phyloP scores from a whole-genome alignment of 1,140 invertebrate species.

The Neoseiulus cucumeris region DNA sequence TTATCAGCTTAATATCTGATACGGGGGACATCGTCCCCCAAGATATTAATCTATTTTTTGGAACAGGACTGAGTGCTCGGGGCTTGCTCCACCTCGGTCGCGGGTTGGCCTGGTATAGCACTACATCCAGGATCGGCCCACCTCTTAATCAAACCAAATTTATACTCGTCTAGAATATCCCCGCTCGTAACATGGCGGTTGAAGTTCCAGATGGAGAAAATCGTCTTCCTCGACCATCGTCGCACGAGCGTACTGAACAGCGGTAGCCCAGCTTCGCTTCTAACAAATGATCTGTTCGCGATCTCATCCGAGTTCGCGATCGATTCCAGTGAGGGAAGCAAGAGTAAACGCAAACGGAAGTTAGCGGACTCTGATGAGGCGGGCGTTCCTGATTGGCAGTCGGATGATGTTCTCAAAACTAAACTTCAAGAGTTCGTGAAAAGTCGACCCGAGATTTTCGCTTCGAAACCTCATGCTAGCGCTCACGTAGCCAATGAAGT shows the following conservation, averaged over 20 bases:
- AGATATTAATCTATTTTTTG: slow-evolving; percentile 18
- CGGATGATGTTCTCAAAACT: background rate
- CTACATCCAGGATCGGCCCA: slow-evolving; percentile 15
- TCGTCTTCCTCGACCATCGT: too few species aligned
- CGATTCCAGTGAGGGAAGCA: too few species aligned
- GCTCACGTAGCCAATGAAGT: background rate
- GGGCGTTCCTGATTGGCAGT: background rate
- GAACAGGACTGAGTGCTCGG: slow-evolving; percentile 14
- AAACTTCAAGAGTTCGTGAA: background rate
- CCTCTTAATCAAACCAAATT: background rate
- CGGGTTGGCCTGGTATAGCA: slow-evolving; percentile 18
- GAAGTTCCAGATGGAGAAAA: too few species aligned
- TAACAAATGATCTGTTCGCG: too few species aligned
- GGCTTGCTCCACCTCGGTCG: slow-evolving; percentile 15
- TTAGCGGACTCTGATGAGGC: too few species aligned
- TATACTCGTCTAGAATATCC: too few species aligned
- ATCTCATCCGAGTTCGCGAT: too few species aligned
- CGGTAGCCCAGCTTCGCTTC: too few species aligned
- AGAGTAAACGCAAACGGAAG: too few species aligned
- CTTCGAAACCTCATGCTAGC: background rate
- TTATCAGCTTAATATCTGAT: slow-evolving; percentile 19
- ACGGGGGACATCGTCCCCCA: slow-evolving; percentile 17
- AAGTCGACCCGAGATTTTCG: background rate
- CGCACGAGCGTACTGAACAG: too few species aligned
- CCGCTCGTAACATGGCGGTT: too few species aligned